A percentile compares a stretch with the other conserved stretches of the same genome.
phyloP scores from a whole-genome alignment of 2,113 vertebrate species.

The Hoplias malabaricus region DNA sequence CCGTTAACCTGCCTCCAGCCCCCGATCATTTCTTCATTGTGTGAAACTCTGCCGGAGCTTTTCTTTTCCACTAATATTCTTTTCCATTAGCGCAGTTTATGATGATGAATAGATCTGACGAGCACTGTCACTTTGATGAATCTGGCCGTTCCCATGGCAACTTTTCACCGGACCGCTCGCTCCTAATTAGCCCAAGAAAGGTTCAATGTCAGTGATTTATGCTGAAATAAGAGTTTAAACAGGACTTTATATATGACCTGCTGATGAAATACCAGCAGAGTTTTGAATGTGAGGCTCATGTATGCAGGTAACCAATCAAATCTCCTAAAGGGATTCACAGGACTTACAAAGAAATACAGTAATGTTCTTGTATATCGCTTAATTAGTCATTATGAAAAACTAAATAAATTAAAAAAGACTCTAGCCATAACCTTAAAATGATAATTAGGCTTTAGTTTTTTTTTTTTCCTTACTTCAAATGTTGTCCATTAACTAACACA shows the following conservation, averaged over 20 bases:
- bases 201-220: background rate
- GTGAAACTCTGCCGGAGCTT: background rate
- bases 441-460: too few relatives aligned
- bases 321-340: too few relatives aligned
- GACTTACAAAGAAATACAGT: too few relatives aligned
- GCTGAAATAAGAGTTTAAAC: background rate
- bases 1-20: background rate
- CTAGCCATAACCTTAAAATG: too few relatives aligned
- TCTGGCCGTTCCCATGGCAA: conserved; percentile 17
- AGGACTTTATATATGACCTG: background rate
- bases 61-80: conserved; percentile 15
- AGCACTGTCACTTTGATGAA: conserved; percentile 16
- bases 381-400: too few relatives aligned
- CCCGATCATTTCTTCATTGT: background rate
- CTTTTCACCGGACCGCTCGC: background rate
- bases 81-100: conserved; percentile 15
- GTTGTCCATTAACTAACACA: too few relatives aligned
- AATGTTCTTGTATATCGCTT: too few relatives aligned
- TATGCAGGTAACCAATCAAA: background rate
- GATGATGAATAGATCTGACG: conserved; percentile 36
- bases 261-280: background rate
- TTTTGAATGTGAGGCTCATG: background rate
- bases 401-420: too few relatives aligned
- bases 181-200: background rate
- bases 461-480: too few relatives aligned